A percentile compares a stretch with the other conserved stretches of the same genome.
These are phyloP conservation scores for Echinarachnius parma DNA, from an alignment of 53 echinoderm and acorn worm genomes.

Conservation along the genomic window DNA sequence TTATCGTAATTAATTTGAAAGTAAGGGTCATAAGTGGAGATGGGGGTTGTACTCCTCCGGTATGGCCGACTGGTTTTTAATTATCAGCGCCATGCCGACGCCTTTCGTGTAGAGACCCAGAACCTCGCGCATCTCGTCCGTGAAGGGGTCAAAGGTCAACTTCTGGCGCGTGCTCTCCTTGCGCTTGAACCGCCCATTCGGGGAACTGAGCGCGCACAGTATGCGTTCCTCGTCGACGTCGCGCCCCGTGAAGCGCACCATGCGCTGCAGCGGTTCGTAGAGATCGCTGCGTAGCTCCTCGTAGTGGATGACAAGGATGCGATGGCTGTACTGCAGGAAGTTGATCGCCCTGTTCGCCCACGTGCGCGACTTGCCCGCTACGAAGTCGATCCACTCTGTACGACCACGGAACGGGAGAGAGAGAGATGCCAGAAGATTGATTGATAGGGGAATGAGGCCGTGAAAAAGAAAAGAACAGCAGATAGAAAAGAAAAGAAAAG, in stretches of 20 bases:
- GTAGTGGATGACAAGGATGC: slow-evolving; percentile 83
- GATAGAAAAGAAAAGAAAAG: too few species aligned
- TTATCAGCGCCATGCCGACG: slow-evolving; percentile 83
- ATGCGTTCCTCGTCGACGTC: slow-evolving; percentile 67
- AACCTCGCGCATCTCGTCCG: slow-evolving; percentile 90
- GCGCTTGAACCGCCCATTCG: slow-evolving; percentile 87
- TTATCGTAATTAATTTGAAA: too few species aligned
- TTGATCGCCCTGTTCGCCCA: slow-evolving; percentile 97
- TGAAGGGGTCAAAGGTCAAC: slow-evolving; percentile 84
- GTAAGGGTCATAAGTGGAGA: slow-evolving; percentile 53
- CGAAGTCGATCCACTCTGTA: slow-evolving; percentile 95
- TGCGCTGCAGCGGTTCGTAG: slow-evolving; percentile 53
- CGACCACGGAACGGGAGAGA: too few species aligned
- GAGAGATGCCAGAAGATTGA: too few species aligned
- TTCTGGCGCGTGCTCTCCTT: slow-evolving; percentile 53
- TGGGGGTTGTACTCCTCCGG: slow-evolving; percentile 77
- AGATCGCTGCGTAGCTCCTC: slow-evolving; percentile 75
- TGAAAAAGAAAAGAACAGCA: too few species aligned
- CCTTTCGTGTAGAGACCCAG: slow-evolving; percentile 69
- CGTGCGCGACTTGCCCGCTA: slow-evolving; percentile 85
- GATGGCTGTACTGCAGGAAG: slow-evolving; percentile 77
- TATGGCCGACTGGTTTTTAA: slow-evolving; percentile 69
- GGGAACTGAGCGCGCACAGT: slow-evolving; percentile 72
- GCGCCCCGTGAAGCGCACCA: slow-evolving; percentile 60
- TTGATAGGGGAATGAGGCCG: too few species aligned